These are phyloP conservation scores for Pelodiscus sinensis DNA, from an alignment of 2,113 vertebrate genomes.

Conservation along the genomic window DNA sequence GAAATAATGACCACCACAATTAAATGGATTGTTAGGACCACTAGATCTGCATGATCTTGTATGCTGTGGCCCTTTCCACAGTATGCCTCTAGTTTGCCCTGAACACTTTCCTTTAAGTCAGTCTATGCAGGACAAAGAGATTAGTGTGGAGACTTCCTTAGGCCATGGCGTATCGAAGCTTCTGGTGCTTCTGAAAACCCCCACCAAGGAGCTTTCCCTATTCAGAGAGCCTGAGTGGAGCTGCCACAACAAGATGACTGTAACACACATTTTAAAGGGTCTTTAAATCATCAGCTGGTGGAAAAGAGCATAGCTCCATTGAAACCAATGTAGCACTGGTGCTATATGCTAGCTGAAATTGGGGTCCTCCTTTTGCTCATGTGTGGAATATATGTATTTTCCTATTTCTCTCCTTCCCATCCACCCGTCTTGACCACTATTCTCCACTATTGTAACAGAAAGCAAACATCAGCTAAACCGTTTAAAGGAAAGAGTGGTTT, in stretches of 20 bases:
- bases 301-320: not conserved
- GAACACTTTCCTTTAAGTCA: not conserved
- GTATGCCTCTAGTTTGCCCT: not conserved
- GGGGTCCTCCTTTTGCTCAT: not conserved
- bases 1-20: rapidly evolving
- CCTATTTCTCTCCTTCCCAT: no score
- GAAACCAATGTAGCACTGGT: not conserved
- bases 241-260: not conserved
- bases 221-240: not conserved
- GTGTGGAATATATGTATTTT: not conserved
- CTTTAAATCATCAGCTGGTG: not conserved
- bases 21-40: not conserved
- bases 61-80: not conserved
- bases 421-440: no score
- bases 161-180: not conserved
- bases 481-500: not conserved
- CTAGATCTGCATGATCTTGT: not conserved
- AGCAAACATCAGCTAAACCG: not conserved
- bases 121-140: not conserved
- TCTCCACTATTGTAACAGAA: no score
- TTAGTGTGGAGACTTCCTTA: not conserved
- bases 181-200: not conserved
- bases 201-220: not conserved
- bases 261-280: not conserved
- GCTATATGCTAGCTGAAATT: not conserved